Conservation (phyloP, 1,140 invertebrate species). For the Drosophila santomea region DNA sequence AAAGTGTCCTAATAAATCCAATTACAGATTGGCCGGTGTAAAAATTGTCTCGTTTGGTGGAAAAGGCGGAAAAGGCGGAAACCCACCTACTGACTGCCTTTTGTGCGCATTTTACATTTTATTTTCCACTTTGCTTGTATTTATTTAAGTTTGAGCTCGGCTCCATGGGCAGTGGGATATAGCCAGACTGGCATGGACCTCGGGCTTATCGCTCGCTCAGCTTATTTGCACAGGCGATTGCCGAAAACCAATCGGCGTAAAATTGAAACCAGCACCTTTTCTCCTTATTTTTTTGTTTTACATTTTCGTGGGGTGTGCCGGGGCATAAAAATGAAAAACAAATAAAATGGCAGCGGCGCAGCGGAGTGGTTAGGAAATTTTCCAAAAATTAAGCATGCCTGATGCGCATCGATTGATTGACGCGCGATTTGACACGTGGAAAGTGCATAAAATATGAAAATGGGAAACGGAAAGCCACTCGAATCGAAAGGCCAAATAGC, state of each 20-base stretch:
- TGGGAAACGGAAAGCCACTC: conserved; percentile 22
- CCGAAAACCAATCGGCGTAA: conserved; percentile 84
- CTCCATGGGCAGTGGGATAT: conserved; percentile 33
- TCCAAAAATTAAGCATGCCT: conserved; percentile 75
- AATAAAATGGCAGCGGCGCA: conserved; percentile 67
- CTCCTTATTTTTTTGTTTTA: conserved; percentile 5
- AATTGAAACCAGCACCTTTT: conserved; percentile 79
- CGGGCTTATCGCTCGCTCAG: conserved; percentile 77
- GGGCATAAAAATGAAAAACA: conserved; percentile 78
- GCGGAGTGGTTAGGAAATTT: conserved; percentile 74
- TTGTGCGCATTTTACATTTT: conserved; percentile 63
- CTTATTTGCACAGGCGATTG: conserved; percentile 84
- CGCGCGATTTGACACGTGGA: conserved; percentile 83
- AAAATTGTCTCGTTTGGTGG: conserved; percentile 41
- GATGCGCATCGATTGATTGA: conserved; percentile 75
- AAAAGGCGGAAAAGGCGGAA: conserved; percentile 9
- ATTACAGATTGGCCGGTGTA: conserved; percentile 33
- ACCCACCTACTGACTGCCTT: conserved; percentile 27
- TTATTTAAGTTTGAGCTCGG: conserved; percentile 77
- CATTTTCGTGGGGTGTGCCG: conserved; percentile 53
- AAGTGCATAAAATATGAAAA: conserved; percentile 75
- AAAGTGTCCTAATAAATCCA: conserved; percentile 36
- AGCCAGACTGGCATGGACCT: conserved; percentile 26
- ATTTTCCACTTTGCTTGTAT: conserved; percentile 79
- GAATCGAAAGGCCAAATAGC: conserved; percentile 19